A percentile compares a stretch with the other conserved stretches of the same genome.
phyloP scores from a whole-genome alignment of 1,140 invertebrate species.

The Zaprionus kolodkinae region DNA sequence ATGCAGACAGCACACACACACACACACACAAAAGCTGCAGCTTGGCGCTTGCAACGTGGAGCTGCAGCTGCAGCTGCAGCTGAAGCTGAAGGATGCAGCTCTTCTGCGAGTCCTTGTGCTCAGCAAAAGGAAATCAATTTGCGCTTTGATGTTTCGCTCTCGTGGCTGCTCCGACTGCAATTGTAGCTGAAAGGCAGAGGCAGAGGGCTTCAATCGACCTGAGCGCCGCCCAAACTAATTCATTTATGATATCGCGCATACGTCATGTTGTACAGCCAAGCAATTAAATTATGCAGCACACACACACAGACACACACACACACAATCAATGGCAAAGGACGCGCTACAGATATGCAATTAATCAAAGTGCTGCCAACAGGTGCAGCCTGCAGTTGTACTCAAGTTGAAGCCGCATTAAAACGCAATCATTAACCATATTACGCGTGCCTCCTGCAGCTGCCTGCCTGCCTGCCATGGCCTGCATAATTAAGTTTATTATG shows the following conservation, averaged over 20 bases:
- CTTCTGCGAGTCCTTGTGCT: conserved; percentile 10
- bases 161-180: conserved; percentile 4
- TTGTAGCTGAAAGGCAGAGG: conserved; percentile 11
- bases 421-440: conserved; percentile 77
- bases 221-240: conserved; percentile 45
- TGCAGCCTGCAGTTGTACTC: conserved; percentile 6
- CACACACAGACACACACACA: too few relatives aligned
- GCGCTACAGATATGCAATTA: conserved; percentile 63
- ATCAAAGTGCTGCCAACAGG: conserved; percentile 65
- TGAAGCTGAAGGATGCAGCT: conserved; percentile 23
- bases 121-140: conserved; percentile 43
- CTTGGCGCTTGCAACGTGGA: conserved; percentile 1
- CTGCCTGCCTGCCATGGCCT: conserved; percentile 5
- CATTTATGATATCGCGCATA: conserved; percentile 68
- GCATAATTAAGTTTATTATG: conserved; percentile 76
- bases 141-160: conserved; percentile 30
- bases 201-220: not conserved
- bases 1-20: not conserved
- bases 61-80: not conserved
- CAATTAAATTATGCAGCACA: conserved; percentile 69
- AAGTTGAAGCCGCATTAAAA: conserved; percentile 67
- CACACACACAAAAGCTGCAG: conserved; percentile 3
- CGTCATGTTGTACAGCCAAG: conserved; percentile 40
- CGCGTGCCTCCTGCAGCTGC: conserved; percentile 8
- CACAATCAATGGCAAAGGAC: conserved; percentile 45